Conservation (phyloP, 2,888 invertebrate genomes). For the Tridacna gigas region DNA sequence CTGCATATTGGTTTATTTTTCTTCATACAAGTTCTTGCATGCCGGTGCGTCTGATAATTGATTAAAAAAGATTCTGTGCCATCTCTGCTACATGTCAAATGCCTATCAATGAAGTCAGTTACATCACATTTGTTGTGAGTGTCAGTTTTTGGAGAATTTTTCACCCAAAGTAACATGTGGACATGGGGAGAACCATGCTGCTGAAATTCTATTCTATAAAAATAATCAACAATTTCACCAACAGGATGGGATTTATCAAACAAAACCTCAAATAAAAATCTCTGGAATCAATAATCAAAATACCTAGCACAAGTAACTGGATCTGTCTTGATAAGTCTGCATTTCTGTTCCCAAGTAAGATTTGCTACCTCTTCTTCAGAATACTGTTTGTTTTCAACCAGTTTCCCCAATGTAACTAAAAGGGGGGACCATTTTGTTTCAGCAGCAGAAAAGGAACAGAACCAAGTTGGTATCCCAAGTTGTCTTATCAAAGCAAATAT, state of each 20-base stretch:
- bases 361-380: conserved; percentile 17
- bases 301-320: too few relatives aligned
- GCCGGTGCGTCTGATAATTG: too few relatives aligned
- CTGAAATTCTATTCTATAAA: conserved; percentile 59
- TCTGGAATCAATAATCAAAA: conserved; percentile 28
- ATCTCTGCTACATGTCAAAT: conserved; percentile 20
- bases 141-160: conserved; percentile 3
- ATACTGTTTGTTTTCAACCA: conserved; percentile 10
- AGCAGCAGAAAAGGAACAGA: conserved; percentile 16
- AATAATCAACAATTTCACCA: conserved; percentile 20
- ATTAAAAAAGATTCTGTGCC: background rate
- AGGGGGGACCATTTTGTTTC: background rate
- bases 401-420: background rate
- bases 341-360: conserved; percentile 19
- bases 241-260: background rate
- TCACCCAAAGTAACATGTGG: conserved; percentile 53
- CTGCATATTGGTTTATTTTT: conserved; percentile 39
- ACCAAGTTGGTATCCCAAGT: too few relatives aligned
- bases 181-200: conserved; percentile 66
- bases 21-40: conserved; percentile 36
- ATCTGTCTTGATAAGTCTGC: conserved; percentile 20
- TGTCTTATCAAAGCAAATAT: conserved; percentile 29
- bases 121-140: background rate
- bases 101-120: conserved; percentile 1
- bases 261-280: conserved; percentile 22